These are phyloP conservation scores for Achatina immaculata DNA, from an alignment of 1,140 invertebrate genomes.

Conservation along the genomic window DNA sequence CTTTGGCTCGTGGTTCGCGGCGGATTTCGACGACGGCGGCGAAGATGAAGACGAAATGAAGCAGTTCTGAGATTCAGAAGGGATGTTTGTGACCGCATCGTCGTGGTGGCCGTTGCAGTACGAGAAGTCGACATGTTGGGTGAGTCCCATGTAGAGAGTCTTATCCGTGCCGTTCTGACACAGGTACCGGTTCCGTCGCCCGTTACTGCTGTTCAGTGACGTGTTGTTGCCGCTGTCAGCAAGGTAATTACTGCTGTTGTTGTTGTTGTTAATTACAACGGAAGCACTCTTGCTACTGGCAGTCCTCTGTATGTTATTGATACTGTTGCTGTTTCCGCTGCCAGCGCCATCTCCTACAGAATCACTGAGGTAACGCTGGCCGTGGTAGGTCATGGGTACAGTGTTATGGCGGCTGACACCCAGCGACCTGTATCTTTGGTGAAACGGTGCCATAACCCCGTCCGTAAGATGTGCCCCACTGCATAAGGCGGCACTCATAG, in stretches of 20 bases:
- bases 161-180: neutral
- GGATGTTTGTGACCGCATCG: neutral
- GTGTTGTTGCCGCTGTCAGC: neutral
- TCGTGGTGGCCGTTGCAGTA: constrained; percentile 39
- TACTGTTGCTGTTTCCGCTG: neutral
- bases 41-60: constrained; percentile 18
- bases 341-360: neutral
- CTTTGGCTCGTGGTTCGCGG: constrained; percentile 38
- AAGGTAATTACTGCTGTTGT: constrained; percentile 20
- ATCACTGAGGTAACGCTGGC: neutral
- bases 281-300: constrained; percentile 2
- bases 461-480: neutral
- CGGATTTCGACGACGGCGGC: neutral
- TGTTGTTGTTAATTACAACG: neutral
- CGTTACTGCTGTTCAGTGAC: neutral
- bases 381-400: constrained; percentile 34
- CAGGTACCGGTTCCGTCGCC: neutral
- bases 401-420: constrained; percentile 38
- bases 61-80: constrained; percentile 1
- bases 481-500: neutral
- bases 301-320: neutral
- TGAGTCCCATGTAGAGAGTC: neutral
- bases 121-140: constrained; percentile 10
- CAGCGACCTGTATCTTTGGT: constrained; percentile 35
- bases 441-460: neutral